phyloP scores from a whole-genome alignment of 2,888 invertebrate genomes.

The Catonia carolina region DNA sequence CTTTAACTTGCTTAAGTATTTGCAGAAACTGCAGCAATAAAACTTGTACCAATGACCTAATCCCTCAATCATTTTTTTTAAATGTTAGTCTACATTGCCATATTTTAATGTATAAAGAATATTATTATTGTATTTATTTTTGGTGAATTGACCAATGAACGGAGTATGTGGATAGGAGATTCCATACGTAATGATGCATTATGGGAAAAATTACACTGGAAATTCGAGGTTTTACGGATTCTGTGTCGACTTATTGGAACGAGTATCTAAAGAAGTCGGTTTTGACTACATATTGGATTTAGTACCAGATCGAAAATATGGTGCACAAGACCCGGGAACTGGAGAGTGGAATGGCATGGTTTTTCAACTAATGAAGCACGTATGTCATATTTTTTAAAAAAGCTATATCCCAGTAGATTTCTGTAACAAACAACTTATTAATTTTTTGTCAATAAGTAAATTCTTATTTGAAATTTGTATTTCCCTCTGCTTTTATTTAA shows the following conservation, averaged over 20 bases:
- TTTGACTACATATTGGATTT: slow-evolving; percentile 64
- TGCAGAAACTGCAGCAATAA: too few relatives aligned
- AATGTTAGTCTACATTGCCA: too few relatives aligned
- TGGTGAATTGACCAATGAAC: neutral
- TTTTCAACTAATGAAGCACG: slow-evolving; percentile 62
- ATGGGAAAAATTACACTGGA: slow-evolving; percentile 60
- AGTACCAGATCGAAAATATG: slow-evolving; percentile 63
- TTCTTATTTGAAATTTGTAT: too few relatives aligned
- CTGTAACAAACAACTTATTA: too few relatives aligned
- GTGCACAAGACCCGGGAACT: slow-evolving; percentile 53
- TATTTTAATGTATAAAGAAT: too few relatives aligned
- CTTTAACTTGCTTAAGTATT: too few relatives aligned
- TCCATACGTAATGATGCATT: slow-evolving; percentile 68
- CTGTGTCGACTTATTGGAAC: slow-evolving; percentile 66
- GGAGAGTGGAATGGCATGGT: slow-evolving; percentile 65
- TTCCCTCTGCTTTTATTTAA: too few relatives aligned
- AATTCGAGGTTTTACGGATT: slow-evolving; percentile 72
- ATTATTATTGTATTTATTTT: neutral
- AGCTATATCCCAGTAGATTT: too few relatives aligned
- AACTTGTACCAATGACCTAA: too few relatives aligned
- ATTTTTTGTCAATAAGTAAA: too few relatives aligned
- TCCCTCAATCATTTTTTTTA: too few relatives aligned
- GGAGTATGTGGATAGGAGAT: slow-evolving; percentile 49
- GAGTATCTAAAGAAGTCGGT: slow-evolving; percentile 58
- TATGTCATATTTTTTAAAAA: too few relatives aligned